Base-by-base conservation (phyloP, 2,888 invertebrate species). In the Lagria hirta region DNA sequence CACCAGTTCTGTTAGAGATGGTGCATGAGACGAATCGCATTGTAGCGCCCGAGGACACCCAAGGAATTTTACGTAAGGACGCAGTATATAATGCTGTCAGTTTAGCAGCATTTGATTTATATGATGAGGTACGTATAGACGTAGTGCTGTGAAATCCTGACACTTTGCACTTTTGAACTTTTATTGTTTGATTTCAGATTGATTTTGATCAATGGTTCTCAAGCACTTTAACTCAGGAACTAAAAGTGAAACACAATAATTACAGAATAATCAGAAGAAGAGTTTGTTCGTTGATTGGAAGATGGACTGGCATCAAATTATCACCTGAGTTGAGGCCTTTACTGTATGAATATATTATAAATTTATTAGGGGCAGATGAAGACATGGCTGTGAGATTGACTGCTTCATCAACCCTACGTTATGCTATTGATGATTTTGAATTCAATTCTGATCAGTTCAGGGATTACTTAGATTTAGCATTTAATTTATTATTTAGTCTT, bases 201-300 rank as follows among this genome's bases (percentile, higher is more conserved):
- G 88, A 95, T 70, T 96, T 96, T 70, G 92, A 96, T 69, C 80
- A 85, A 57, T 96, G 95, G 95, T 89, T 96, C 59, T 82, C 82
- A 7, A 85, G 83, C 23, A 86, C 88, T 20, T 72, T 97, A 32
- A 78, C 86, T 37, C 80, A 83, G 61, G 95, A 97, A 69, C 71
- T 96, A 45, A 84, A 86, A 66, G 80, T 89, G 11, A 85, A 84
- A 62, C 86, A 86, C 51, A 82, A 84, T 48, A 88, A 89, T 65
- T 92, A 89, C 64, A 80, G 88, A 62, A 87, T 94, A 49, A 82
- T 94, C 28, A 78, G 92, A 35, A 78, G 91, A 51, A 76, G 92
- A 52, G 85, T 90, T n/a, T 87, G 88, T 48, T 88, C 88, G 79
- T 74, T 94, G 23, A 84, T 90, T 59, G 90, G 83, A 70, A 75